Percentiles rank a stretch among this genome's conserved stretches.
Evolutionary conservation across 2,888 invertebrate species (phyloP).

Genomic region (Polylopha cassiicola): DNA sequence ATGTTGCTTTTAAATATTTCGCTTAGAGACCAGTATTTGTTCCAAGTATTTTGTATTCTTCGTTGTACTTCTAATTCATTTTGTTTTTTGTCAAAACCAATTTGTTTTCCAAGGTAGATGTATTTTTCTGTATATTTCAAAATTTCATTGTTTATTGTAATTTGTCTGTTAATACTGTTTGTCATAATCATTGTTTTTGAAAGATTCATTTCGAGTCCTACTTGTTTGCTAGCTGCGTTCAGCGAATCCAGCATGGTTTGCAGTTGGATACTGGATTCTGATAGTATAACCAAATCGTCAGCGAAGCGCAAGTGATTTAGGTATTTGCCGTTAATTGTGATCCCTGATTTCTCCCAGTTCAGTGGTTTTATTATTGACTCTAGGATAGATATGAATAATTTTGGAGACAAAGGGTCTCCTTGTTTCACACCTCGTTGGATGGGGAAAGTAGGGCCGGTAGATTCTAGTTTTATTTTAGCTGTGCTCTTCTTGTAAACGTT

Average conservation of each 20-base stretch:
- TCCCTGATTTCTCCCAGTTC: too few species aligned
- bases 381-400: too few species aligned
- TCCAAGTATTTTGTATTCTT: constrained; percentile 25
- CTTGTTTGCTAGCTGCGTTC: constrained; percentile 16
- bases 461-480: too few species aligned
- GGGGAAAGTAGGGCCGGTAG: too few species aligned
- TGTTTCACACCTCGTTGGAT: too few species aligned
- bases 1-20: constrained; percentile 26
- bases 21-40: constrained; percentile 26
- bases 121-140: constrained; percentile 15
- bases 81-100: constrained; percentile 15
- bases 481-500: too few species aligned
- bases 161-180: constrained; percentile 18
- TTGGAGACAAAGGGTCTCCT: too few species aligned
- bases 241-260: constrained; percentile 20
- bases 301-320: too few species aligned
- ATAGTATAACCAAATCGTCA: constrained; percentile 13
- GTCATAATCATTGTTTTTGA: constrained; percentile 23
- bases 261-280: constrained; percentile 6
- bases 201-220: constrained; percentile 23
- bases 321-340: too few species aligned
- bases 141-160: constrained; percentile 10
- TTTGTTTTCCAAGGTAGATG: constrained; percentile 24
- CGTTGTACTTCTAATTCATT: constrained; percentile 23
- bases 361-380: too few species aligned